These are phyloP conservation scores for Leucosticte australis DNA, from an alignment of 2,113 vertebrate genomes.

Conservation along the genomic window DNA sequence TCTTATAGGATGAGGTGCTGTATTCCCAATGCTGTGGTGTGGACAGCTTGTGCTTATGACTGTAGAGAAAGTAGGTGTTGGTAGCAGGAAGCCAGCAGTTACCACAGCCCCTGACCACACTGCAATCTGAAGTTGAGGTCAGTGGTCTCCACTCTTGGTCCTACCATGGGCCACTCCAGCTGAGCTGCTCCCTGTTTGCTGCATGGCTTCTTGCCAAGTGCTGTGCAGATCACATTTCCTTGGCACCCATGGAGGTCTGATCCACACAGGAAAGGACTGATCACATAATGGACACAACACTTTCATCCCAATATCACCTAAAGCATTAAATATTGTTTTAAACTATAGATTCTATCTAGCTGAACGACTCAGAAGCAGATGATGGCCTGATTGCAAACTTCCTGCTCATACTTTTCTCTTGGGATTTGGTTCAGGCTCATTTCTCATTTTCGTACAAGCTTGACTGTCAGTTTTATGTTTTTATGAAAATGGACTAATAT, in stretches of 20 bases:
- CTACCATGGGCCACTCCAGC: neutral
- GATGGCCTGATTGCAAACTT: conserved; percentile 21
- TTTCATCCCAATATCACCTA: neutral
- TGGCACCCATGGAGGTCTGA: neutral
- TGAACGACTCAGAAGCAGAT: neutral
- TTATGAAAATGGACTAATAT: neutral
- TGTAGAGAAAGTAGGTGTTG: neutral
- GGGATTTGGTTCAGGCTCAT: neutral
- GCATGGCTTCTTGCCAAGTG: rapidly evolving
- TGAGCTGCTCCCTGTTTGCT: neutral
- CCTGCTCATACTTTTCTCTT: conserved; percentile 5
- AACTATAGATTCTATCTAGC: neutral
- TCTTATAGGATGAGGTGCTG: neutral
- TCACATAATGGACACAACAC: neutral
- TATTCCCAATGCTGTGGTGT: neutral
- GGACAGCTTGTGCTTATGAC: neutral
- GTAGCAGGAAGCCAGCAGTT: neutral
- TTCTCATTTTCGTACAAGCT: conserved; percentile 19
- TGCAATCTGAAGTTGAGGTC: neutral
- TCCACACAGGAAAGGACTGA: neutral
- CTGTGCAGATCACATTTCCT: rapidly evolving
- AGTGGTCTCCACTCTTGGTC: neutral
- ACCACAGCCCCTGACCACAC: neutral
- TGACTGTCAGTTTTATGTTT: conserved; percentile 2
- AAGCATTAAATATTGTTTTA: neutral